Evolutionary conservation across 2,113 vertebrate genomes (phyloP), one percentile per base, ranked within the genome.

Genomic region (Psittacula cyanocephala): DNA sequence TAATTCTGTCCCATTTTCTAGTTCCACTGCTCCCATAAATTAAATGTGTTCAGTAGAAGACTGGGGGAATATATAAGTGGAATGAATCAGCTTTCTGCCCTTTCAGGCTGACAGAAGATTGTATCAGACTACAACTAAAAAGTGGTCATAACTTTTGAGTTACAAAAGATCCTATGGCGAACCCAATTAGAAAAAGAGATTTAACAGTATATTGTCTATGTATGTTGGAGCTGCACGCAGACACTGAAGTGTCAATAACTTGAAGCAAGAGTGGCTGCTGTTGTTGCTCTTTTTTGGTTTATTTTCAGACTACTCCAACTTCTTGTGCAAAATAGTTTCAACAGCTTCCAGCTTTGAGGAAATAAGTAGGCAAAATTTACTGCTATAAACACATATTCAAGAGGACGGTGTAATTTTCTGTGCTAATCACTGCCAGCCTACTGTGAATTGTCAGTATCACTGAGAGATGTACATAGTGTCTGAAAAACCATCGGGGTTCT

Each of bases 1-100:
- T 91, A 93, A 95, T 94, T 52, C 67, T 44, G 25, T 84, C 28
- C 44, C 69, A 57, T 94, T 97, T 94, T 94, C 90, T 79, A 68
- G 8, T 89, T 87, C 68, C 68, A 22, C 35, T 57, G 25, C 63
- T 93, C 79, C 43, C 82, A 78, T 90, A 81, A 96, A 96, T 93
- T 88, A 93, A 81, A 93, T 46, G 57, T 35, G 23, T 87, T 92
- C 52, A 33, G 31, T 20, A 57, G 52, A 89, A 84, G 31, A 65
- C 64, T 69, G 71, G 84, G 68, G 81, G 53, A 81, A 86, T 77
- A 68, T 55, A 16, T 63, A 93, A 82, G 31, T 76, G 44, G 62
- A 89, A 94, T 29, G 16, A 83, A 84, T 78, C 68, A 49, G 20
- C 24, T 92, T 59, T 81, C 46, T 95, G 71, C 47, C 69, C 89